phyloP scores from a whole-genome alignment of 2,797 vertebrate species.

The Danionella dracula region DNA sequence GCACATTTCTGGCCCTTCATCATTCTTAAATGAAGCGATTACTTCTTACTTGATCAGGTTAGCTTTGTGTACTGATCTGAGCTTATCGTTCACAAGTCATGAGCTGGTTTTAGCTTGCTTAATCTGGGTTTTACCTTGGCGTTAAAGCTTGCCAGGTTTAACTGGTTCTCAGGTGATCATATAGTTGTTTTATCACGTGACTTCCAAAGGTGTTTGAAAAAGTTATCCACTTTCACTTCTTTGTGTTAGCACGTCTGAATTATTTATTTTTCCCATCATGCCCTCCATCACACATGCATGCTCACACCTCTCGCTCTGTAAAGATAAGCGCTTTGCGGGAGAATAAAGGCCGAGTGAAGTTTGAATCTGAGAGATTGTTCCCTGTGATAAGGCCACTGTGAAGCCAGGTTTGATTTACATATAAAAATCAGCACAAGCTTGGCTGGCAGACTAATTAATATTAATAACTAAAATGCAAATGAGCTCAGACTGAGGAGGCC shows the following conservation, averaged over 20 bases:
- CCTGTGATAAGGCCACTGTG: conserved; percentile 64
- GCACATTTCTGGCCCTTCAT: too few relatives aligned
- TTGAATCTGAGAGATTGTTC: conserved; percentile 64
- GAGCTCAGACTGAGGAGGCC: conserved; percentile 60
- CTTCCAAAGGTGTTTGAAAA: background rate
- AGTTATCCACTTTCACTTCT: conserved; percentile 15
- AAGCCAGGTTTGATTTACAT: conserved; percentile 67
- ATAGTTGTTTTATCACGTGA: too few relatives aligned
- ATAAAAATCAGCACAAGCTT: conserved; percentile 58
- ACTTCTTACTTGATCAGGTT: too few relatives aligned
- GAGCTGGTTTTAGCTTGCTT: too few relatives aligned
- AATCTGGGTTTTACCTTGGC: too few relatives aligned
- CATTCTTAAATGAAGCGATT: too few relatives aligned
- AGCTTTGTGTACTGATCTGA: too few relatives aligned
- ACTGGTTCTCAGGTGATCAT: too few relatives aligned
- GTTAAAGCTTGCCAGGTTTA: too few relatives aligned
- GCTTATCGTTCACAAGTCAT: too few relatives aligned
- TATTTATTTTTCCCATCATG: conserved; percentile 12
- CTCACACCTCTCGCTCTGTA: conserved; percentile 35
- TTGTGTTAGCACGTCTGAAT: background rate
- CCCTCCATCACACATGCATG: background rate
- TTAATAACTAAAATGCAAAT: conserved; percentile 78
- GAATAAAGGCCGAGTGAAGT: conserved; percentile 59
- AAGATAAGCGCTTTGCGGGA: conserved; percentile 33
- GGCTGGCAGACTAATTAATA: conserved; percentile 79